These are phyloP conservation scores for Oryctes rhinoceros DNA, from an alignment of 1,140 invertebrate species.

Conservation along the genomic window DNA sequence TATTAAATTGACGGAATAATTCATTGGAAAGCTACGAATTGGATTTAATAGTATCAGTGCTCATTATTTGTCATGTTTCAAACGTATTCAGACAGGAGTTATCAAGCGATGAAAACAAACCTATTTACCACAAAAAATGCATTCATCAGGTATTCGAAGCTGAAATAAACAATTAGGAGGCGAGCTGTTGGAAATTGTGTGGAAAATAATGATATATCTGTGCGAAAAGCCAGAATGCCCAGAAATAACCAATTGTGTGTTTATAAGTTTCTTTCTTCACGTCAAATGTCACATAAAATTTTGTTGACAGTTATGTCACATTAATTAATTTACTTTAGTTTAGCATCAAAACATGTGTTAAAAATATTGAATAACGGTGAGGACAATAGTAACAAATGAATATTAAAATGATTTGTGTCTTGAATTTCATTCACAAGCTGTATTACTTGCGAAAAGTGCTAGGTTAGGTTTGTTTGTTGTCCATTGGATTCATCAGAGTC, in stretches of 20 bases:
- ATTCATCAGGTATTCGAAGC: conserved; percentile 47
- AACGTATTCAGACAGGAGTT: conserved; percentile 53
- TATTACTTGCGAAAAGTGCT: conserved; percentile 38
- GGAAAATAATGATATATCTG: conserved; percentile 26
- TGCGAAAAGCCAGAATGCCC: conserved; percentile 27
- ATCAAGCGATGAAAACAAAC: conserved; percentile 54
- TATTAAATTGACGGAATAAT: conserved; percentile 1
- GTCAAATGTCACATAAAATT: conserved; percentile 57
- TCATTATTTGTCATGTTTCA: conserved; percentile 40
- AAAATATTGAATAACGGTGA: conserved; percentile 30
- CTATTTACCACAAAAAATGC: conserved; percentile 52
- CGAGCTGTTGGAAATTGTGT: conserved; percentile 13
- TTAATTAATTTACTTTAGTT: conserved; percentile 46
- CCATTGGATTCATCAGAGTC: background rate
- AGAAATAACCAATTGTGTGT: conserved; percentile 39
- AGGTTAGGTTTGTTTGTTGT: conserved; percentile 45
- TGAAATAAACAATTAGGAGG: conserved; percentile 33
- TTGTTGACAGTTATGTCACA: conserved; percentile 60
- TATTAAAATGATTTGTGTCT: conserved; percentile 30
- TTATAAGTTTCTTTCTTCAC: conserved; percentile 46
- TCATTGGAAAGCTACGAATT: background rate
- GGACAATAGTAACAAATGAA: conserved; percentile 16
- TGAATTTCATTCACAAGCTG: background rate
- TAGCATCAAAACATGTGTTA: conserved; percentile 31
- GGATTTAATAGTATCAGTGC: conserved; percentile 36